Percentiles rank a stretch among this genome's conserved stretches.
Evolutionary conservation across 2,888 invertebrate genomes (phyloP).

Genomic region (Thymelicus lineola): DNA sequence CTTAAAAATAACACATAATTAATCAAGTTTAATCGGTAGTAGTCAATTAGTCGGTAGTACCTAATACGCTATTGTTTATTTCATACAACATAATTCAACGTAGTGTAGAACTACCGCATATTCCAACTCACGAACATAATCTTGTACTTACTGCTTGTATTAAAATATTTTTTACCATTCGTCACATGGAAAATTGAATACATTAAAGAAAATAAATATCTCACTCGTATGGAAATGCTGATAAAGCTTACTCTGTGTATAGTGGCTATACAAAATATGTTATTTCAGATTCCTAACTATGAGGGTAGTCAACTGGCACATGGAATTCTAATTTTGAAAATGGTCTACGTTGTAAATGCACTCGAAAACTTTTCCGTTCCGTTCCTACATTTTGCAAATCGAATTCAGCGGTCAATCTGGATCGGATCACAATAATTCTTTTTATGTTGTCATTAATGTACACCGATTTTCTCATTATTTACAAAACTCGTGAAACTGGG

Average conservation of each 20-base stretch:
- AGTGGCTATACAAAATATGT: slow-evolving; percentile 49
- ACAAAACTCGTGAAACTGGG: background rate
- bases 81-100: background rate
- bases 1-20: background rate
- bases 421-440: background rate
- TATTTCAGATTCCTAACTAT: slow-evolving; percentile 39
- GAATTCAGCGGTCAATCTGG: background rate
- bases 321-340: slow-evolving; percentile 5
- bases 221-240: slow-evolving; percentile 65
- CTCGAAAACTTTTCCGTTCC: background rate
- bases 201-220: slow-evolving; percentile 65
- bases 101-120: slow-evolving; percentile 20
- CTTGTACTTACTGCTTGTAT: slow-evolving; percentile 61
- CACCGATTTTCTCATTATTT: too few species aligned
- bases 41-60: too few species aligned
- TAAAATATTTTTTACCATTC: slow-evolving; percentile 57
- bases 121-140: slow-evolving; percentile 48
- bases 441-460: too few species aligned
- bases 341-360: background rate
- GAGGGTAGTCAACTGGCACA: slow-evolving; percentile 43
- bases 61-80: slow-evolving; percentile 32
- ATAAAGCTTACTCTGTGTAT: slow-evolving; percentile 41
- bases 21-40: too few species aligned
- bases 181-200: slow-evolving; percentile 50
- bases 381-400: background rate